These are phyloP conservation scores for Globicephala melas DNA, from an alignment of 2,113 vertebrate genomes.

Conservation along the genomic window DNA sequence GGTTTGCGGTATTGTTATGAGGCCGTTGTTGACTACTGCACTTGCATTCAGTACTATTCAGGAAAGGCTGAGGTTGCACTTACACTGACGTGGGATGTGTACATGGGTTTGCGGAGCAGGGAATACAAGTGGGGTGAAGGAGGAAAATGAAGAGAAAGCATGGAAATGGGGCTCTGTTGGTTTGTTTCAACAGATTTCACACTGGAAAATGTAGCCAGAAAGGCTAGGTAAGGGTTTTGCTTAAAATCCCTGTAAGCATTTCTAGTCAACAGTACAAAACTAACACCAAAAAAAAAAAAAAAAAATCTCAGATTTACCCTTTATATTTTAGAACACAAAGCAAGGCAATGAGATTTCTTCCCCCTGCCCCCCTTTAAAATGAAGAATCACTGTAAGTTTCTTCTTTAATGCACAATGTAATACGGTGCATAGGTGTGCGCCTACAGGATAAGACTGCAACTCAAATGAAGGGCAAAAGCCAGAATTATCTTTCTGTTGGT, in stretches of 20 bases:
- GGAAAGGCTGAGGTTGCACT: not conserved
- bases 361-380: not conserved
- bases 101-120: not conserved
- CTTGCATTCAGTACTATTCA: not conserved
- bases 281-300: not conserved
- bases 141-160: not conserved
- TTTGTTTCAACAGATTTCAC: not conserved
- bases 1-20: not conserved
- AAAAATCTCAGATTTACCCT: not conserved
- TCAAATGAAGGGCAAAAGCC: not conserved
- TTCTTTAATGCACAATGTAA: not conserved
- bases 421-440: not conserved
- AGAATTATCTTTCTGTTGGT: not conserved
- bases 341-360: not conserved
- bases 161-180: not conserved
- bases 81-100: not conserved
- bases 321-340: conserved; percentile 6
- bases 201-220: not conserved
- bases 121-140: not conserved
- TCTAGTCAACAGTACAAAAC: not conserved
- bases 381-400: not conserved
- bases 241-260: not conserved
- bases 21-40: not conserved
- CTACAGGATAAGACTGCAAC: not conserved
- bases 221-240: not conserved